Evolutionary conservation across 2,113 vertebrate species (phyloP).

Genomic region (Bubalus kerabau): DNA sequence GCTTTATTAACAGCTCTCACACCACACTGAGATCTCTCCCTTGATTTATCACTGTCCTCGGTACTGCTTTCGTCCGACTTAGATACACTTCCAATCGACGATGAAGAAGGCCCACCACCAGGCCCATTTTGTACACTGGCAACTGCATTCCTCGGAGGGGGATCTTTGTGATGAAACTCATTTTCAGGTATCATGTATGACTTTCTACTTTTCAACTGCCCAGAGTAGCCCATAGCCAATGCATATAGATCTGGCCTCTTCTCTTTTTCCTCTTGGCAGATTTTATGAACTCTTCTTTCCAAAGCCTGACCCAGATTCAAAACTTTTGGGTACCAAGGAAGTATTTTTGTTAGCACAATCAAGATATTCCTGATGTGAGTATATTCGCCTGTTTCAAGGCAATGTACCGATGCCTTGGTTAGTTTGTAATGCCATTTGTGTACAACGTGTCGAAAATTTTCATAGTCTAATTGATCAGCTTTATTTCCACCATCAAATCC

Average conservation of each 20-base stretch:
- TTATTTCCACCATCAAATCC: conserved; percentile 98
- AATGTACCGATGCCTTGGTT: conserved; percentile 98
- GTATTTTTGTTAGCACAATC: conserved; percentile 98
- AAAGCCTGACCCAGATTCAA: conserved; percentile 97
- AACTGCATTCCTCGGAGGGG: conserved; percentile 89
- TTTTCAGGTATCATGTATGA: conserved; percentile 99
- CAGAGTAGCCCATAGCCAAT: conserved; percentile 99
- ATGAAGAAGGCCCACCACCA: conserved; percentile 87
- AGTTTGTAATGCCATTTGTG: conserved; percentile 99
- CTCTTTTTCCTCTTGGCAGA: conserved; percentile 99
- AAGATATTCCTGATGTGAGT: conserved; percentile 99
- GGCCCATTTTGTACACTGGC: conserved; percentile 94
- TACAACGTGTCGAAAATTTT: conserved; percentile 98
- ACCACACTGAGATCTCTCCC: conserved; percentile 92
- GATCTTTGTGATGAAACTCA: conserved; percentile 99
- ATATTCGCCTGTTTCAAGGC: conserved; percentile 98
- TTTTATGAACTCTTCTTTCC: conserved; percentile 98
- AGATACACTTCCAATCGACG: conserved; percentile 82
- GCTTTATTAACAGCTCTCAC: conserved; percentile 92
- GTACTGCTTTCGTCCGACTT: conserved; percentile 90
- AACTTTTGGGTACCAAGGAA: conserved; percentile 98
- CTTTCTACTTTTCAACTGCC: conserved; percentile 99
- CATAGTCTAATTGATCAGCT: conserved; percentile 97
- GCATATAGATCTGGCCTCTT: conserved; percentile 99
- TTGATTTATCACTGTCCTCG: conserved; percentile 92